phyloP scores from a whole-genome alignment of 2,888 invertebrate genomes.

The Cerastis leucographa region DNA sequence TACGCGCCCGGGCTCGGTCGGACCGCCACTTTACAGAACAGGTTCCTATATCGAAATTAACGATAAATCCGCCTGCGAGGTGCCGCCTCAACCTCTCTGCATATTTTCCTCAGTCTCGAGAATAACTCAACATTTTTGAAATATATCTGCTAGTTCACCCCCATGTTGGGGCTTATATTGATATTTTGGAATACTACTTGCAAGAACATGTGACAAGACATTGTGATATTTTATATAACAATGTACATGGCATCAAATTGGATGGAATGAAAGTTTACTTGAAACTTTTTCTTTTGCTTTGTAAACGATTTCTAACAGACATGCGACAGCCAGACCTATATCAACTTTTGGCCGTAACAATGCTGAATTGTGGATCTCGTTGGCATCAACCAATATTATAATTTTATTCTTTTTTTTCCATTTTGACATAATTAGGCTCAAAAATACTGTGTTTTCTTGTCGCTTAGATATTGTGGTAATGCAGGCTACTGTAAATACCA shows the following conservation, averaged over 20 bases:
- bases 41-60: slow-evolving; percentile 87
- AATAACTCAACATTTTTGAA: slow-evolving; percentile 70
- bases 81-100: slow-evolving; percentile 79
- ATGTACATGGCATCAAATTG: slow-evolving; percentile 15
- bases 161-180: slow-evolving; percentile 14
- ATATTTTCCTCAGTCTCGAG: slow-evolving; percentile 79
- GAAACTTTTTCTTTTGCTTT: slow-evolving; percentile 30
- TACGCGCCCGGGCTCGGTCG: slow-evolving; percentile 75
- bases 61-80: slow-evolving; percentile 83
- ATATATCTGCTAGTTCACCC: slow-evolving; percentile 59
- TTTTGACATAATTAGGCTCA: slow-evolving; percentile 6
- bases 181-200: slow-evolving; percentile 37
- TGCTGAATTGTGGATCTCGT: slow-evolving; percentile 40
- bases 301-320: slow-evolving; percentile 36
- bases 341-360: slow-evolving; percentile 42
- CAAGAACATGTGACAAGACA: slow-evolving; percentile 3
- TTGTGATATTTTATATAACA: background rate
- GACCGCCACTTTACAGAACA: slow-evolving; percentile 84
- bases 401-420: background rate
- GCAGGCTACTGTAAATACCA: background rate
- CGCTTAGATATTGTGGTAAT: background rate
- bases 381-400: slow-evolving; percentile 33
- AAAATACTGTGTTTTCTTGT: slow-evolving; percentile 2
- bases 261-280: slow-evolving; percentile 24
- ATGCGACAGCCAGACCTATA: slow-evolving; percentile 38